These are phyloP conservation scores for Arothron firmamentum DNA, from an alignment of 2,113 vertebrate genomes.

Conservation along the genomic window DNA sequence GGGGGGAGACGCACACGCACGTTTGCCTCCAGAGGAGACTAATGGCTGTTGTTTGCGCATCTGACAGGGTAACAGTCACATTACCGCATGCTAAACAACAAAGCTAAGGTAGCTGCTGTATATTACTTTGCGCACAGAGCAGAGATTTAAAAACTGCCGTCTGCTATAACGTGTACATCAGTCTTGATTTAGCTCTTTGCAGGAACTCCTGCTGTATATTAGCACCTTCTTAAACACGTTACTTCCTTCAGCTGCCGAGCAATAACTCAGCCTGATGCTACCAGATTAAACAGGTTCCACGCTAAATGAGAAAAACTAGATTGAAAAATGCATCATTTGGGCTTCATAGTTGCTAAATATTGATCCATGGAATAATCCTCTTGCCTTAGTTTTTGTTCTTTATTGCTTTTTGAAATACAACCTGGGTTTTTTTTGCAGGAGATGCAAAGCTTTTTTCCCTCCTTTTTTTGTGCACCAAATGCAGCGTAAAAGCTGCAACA, in stretches of 20 bases:
- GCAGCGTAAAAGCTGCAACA: neutral
- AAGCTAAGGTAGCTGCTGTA: too few relatives aligned
- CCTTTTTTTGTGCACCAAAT: neutral
- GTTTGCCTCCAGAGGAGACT: constrained; percentile 17
- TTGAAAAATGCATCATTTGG: constrained; percentile 18
- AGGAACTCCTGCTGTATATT: neutral
- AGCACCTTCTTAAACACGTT: constrained; percentile 1
- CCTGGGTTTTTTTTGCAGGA: constrained; percentile 2
- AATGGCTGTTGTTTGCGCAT: constrained; percentile 15
- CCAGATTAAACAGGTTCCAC: neutral
- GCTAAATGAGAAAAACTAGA: constrained; percentile 4
- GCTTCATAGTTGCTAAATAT: constrained; percentile 24
- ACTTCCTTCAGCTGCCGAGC: neutral
- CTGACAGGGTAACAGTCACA: constrained; percentile 1
- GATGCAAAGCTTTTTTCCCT: constrained; percentile 3
- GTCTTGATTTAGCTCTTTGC: neutral
- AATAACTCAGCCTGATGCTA: constrained; percentile 9
- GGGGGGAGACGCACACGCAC: constrained; percentile 34
- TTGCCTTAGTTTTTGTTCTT: neutral
- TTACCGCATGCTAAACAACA: neutral
- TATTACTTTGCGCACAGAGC: too few relatives aligned
- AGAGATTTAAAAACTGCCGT: too few relatives aligned
- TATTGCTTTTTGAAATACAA: constrained; percentile 23
- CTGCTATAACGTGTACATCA: neutral
- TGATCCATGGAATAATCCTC: constrained; percentile 19